phyloP scores from a whole-genome alignment of 2,797 vertebrate genomes.

The Falco berigora region DNA sequence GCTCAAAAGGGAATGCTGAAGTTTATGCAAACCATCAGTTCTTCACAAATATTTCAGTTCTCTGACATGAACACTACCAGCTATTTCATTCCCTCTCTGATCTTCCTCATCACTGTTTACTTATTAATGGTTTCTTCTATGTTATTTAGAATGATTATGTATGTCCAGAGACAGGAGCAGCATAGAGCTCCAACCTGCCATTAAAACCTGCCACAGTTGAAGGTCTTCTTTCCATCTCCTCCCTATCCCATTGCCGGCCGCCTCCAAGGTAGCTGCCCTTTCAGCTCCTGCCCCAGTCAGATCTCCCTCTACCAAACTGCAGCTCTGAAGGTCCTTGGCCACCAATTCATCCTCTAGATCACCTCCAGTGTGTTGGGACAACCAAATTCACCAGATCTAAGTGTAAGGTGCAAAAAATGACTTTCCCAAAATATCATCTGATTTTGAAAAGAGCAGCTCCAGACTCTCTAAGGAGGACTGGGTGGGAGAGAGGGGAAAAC shows the following conservation, averaged over 20 bases:
- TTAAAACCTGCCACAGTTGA: neutral
- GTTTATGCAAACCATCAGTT: neutral
- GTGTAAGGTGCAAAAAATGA: neutral
- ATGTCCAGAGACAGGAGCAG: neutral
- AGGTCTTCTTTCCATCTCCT: neutral
- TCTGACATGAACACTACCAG: neutral
- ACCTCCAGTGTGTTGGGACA: neutral
- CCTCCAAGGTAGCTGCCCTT: neutral
- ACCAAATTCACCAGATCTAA: neutral
- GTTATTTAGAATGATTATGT: constrained; percentile 44
- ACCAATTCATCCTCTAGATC: neutral
- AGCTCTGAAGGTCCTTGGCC: neutral
- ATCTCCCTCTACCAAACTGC: neutral
- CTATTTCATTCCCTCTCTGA: constrained; percentile 8
- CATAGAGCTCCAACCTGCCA: neutral
- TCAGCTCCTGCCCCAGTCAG: neutral
- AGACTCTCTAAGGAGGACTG: neutral
- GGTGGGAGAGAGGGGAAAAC: neutral
- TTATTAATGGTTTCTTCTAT: constrained; percentile 51
- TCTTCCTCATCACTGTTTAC: constrained; percentile 18
- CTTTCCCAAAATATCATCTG: neutral
- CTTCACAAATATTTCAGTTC: neutral
- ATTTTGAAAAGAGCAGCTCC: neutral
- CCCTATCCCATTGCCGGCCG: neutral
- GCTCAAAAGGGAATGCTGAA: neutral